Percentiles rank a stretch among this genome's conserved stretches.
phyloP scores from a whole-genome alignment of 1,140 invertebrate species.

The Vollenhovia emeryi region DNA sequence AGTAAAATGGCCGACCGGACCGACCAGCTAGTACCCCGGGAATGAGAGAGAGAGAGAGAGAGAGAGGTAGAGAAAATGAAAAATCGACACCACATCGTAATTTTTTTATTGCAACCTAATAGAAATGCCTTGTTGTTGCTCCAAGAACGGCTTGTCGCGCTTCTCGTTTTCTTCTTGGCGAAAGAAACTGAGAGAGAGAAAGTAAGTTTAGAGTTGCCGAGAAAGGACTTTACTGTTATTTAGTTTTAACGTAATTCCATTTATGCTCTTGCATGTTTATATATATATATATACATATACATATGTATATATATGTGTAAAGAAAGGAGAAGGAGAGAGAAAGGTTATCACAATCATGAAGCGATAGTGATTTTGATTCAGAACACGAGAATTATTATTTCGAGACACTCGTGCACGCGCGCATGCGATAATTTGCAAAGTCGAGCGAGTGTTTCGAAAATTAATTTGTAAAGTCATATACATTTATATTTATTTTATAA shows the following conservation, averaged over 20 bases:
- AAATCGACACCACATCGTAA: slow-evolving; percentile 13
- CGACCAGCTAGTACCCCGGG: slow-evolving; percentile 2
- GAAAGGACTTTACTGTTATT: slow-evolving; percentile 70
- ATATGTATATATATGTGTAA: slow-evolving; percentile 10
- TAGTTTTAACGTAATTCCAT: slow-evolving; percentile 70
- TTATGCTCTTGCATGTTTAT: slow-evolving; percentile 63
- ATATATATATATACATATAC: slow-evolving; percentile 45
- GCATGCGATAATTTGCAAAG: neutral
- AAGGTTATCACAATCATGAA: slow-evolving; percentile 42
- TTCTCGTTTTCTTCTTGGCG: slow-evolving; percentile 1
- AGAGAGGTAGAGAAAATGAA: neutral
- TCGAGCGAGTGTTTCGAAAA: neutral
- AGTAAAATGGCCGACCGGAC: neutral
- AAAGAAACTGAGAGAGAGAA: neutral
- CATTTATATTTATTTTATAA: slow-evolving; percentile 27
- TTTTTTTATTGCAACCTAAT: slow-evolving; percentile 18
- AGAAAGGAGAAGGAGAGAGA: neutral
- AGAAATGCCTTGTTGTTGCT: slow-evolving; percentile 39
- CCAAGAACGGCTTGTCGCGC: slow-evolving; percentile 34
- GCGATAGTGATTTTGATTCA: slow-evolving; percentile 39
- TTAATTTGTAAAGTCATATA: slow-evolving; percentile 29
- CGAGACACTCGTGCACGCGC: neutral
- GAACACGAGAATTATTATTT: neutral
- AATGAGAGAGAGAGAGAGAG: too few relatives aligned
- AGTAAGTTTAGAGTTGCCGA: neutral